Percentiles rank a stretch among this genome's conserved stretches.
phyloP scores from a whole-genome alignment of 2,888 invertebrate species.

The Lycocerus yunnanus region DNA sequence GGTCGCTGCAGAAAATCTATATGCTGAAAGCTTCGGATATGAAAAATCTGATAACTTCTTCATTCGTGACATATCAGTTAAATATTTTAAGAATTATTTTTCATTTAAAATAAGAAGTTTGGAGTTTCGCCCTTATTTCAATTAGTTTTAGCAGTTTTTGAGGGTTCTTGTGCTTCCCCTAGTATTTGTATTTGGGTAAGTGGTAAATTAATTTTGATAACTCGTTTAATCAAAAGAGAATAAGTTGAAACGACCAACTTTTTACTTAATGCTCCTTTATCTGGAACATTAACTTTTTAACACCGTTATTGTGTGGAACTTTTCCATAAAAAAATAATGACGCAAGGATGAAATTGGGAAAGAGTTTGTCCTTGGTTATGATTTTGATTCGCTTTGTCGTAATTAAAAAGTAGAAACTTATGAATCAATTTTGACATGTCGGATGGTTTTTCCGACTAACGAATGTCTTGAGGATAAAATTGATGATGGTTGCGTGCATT shows the following conservation, averaged over 20 bases:
- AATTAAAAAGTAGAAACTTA: conserved; percentile 5
- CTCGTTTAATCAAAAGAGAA: background rate
- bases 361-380: background rate
- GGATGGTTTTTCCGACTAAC: background rate
- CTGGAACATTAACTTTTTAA: conserved; percentile 10
- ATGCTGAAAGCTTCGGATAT: background rate
- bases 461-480: background rate
- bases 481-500: background rate
- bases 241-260: conserved; percentile 3
- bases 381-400: background rate
- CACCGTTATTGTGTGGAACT: conserved; percentile 7
- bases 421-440: conserved; percentile 11
- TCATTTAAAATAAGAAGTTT: background rate
- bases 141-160: background rate
- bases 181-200: background rate
- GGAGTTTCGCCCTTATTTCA: background rate
- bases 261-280: conserved; percentile 6
- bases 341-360: background rate
- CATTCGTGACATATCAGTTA: background rate
- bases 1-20: background rate
- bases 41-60: background rate
- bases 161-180: background rate
- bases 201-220: background rate
- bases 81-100: background rate
- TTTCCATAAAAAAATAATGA: background rate